These are phyloP conservation scores for Dipodomys merriami DNA, from an alignment of 2,113 vertebrate species.

Conservation along the genomic window DNA sequence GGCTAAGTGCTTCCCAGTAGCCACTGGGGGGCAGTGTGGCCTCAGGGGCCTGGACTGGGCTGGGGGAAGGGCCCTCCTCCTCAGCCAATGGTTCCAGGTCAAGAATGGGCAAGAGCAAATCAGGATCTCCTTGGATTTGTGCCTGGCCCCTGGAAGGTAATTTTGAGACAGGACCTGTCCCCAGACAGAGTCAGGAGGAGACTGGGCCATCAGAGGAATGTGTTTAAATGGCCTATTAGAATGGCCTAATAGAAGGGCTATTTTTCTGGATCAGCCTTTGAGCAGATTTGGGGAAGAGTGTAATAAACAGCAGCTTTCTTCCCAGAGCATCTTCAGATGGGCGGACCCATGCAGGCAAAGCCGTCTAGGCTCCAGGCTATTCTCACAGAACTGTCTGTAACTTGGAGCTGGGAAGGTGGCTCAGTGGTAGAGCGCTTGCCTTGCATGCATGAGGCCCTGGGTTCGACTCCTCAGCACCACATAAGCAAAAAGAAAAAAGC, in stretches of 20 bases:
- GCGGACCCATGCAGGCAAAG: accelerated
- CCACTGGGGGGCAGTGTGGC: background rate
- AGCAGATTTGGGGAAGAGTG: background rate
- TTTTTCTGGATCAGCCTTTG: background rate
- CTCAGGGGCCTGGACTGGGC: accelerated
- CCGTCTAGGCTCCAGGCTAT: background rate
- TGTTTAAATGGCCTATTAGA: too few relatives aligned
- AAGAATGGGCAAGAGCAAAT: background rate
- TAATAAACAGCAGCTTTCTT: too few relatives aligned
- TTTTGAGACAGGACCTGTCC: background rate
- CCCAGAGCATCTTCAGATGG: background rate
- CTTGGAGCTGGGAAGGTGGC: too few relatives aligned
- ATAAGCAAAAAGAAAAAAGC: too few relatives aligned
- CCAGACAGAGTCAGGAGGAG: background rate
- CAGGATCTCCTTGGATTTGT: background rate
- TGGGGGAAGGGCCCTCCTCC: background rate
- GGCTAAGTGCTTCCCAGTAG: background rate
- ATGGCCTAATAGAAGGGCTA: background rate
- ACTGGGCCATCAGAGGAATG: background rate
- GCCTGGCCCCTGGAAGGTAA: background rate
- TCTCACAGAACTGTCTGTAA: background rate
- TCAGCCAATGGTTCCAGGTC: background rate
- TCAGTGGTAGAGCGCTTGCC: too few relatives aligned
- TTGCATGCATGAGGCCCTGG: too few relatives aligned
- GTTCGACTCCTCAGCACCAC: too few relatives aligned